Evolutionary conservation across 2,888 invertebrate genomes (phyloP).

Genomic region (Sinotaia quadrata): DNA sequence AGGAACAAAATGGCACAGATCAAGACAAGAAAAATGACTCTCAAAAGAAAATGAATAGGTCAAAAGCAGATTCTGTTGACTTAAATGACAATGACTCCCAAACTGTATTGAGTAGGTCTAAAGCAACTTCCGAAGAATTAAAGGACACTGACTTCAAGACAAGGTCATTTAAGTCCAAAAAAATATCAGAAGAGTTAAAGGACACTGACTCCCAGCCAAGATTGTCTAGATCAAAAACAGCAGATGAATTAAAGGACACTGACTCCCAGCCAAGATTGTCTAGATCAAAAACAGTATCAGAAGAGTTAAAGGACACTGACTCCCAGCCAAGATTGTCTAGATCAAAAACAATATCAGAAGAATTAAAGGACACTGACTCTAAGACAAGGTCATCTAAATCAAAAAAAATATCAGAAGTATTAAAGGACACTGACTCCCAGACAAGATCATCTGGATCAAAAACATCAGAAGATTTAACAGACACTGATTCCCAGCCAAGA

Average conservation of each 20-base stretch:
- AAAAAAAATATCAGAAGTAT: not conserved
- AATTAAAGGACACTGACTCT: not conserved
- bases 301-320: not conserved
- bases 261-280: not conserved
- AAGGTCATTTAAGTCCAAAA: not conserved
- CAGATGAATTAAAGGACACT: not conserved
- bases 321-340: not conserved
- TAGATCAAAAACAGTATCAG: not conserved
- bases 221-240: not conserved
- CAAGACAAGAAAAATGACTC: not conserved
- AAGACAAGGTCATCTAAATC: not conserved
- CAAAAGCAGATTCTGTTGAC: not conserved
- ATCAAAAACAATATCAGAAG: not conserved
- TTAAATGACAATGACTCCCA: not conserved
- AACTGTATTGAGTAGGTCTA: not conserved
- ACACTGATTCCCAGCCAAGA: not conserved
- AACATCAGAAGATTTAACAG: not conserved
- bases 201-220: too few relatives aligned
- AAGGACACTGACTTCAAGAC: too few relatives aligned
- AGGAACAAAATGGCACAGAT: too few relatives aligned
- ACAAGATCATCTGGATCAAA: not conserved
- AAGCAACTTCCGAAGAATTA: not conserved
- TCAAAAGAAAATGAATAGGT: not conserved
- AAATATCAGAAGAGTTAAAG: not conserved
- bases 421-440: not conserved